Base-by-base conservation (phyloP, 64 coral and sea anemone genomes). In the Dendrophyllia cribrosa region DNA sequence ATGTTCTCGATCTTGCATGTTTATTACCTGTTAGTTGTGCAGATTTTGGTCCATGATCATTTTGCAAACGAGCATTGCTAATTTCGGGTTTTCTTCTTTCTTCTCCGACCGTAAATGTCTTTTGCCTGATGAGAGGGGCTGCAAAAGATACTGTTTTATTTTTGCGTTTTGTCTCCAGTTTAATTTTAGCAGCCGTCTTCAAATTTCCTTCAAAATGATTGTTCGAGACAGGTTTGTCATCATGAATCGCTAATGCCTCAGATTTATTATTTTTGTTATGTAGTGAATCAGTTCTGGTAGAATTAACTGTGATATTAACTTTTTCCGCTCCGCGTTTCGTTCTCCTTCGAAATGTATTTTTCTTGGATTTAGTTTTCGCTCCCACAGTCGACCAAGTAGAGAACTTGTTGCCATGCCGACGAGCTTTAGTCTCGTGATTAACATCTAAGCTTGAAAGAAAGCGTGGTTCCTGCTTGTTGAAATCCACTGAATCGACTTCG, bases 401-500 rank as follows among this genome's bases (percentile, higher is more conserved):
- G 43, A 20, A 56, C 55, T 12, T 21, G 86, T 96, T 86, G 51
- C 92, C 88, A 91, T 86, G 88, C 34, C 91, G 79, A 96, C 95
- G 23, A 46, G 47, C 71, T 66, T 88, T 22, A 2, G 51, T 46
- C 19, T 71, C 75, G 59, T 77, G 88, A n/a, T 59, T 7, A 43
- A 72, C 56, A 60, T 79, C 65, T 67, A 3, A 22, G 43, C 10
- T 96, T 15, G 75, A 71, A 51, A 68, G 64, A 43, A 69, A 68
- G 7, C 56, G 65, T 44, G 72, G 59, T 44, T 68, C 62, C 62
- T 83, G 68, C 44, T 59, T 43, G 10, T 63, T 82, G 52, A 96
- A 94, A 74, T 90, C 81, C 49, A 94, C 95, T 0, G 58, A 90
- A 59, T 96, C 95, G 43, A 96, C 78, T 64, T 87, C 92, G 25